Base-by-base conservation (phyloP, 1,140 invertebrate genomes). In the Drosophila baimaii region DNA sequence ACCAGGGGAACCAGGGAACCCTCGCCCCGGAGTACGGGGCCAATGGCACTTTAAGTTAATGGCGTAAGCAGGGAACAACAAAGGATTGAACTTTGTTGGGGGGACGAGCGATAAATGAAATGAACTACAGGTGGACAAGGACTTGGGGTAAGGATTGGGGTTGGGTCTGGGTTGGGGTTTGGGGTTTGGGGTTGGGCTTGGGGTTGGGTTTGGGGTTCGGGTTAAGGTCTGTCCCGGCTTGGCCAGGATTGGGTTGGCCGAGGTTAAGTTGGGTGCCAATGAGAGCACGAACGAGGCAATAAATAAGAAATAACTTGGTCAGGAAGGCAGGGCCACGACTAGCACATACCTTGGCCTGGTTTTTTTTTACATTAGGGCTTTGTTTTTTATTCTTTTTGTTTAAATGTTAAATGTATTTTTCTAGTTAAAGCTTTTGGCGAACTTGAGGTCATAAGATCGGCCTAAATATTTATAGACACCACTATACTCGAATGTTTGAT, bases 211-310 rank as follows among this genome's bases (percentile, higher is more conserved):
- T 23, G 51, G 51, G 19, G 29, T 33, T 23, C 5, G 44, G 54
- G 39, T 23, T n/a, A n/a, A n/a, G n/a, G n/a, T n/a, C n/a, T n/a
- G n/a, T n/a, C n/a, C n/a, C n/a, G n/a, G n/a, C n/a, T n/a, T n/a
- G n/a, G n/a, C n/a, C n/a, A n/a, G n/a, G n/a, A n/a, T 29, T 43
- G 17, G 29, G 51, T 12, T 31, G 15, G 23, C 39, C 19, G 17
- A 15, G 47, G 59, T 44, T 31, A 63, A 80, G 83, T 84, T 81
- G 73, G 73, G 77, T 84, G 81, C 77, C 79, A 84, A 85, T 80
- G 81, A 65, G 79, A 77, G 72, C 81, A 80, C 65, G 65, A 77
- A 69, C 81, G 65, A 41, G 41, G 65, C 65, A 55, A 71, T 71
- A 71, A 80, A 83, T 62, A 75, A 79, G 68, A 51, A 79, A 81